These are phyloP conservation scores for Plebejus melissa DNA, from an alignment of 2,888 invertebrate species.

Conservation along the genomic window DNA sequence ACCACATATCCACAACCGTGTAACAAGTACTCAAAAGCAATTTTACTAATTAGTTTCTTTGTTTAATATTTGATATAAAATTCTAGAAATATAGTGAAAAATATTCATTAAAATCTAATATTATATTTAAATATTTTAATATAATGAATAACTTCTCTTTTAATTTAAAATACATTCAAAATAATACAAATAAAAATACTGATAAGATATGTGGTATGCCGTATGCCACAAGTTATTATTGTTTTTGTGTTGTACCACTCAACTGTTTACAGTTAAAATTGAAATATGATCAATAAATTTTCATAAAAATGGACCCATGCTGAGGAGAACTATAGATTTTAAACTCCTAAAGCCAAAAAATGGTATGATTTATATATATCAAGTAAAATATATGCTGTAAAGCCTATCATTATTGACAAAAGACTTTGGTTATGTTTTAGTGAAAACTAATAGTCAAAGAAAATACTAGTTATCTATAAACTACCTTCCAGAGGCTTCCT, in stretches of 20 bases:
- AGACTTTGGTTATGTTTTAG: not conserved
- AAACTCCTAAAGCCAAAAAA: not conserved
- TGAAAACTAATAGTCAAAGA: not conserved
- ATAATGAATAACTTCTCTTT: not conserved
- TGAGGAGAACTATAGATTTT: not conserved
- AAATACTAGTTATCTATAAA: not conserved
- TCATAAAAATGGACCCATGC: not conserved
- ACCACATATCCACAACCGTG: too few relatives aligned
- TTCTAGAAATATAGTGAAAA: too few relatives aligned
- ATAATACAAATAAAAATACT: not conserved
- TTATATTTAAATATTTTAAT: not conserved
- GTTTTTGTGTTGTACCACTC: not conserved
- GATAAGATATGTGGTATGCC: not conserved
- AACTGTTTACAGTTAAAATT: not conserved
- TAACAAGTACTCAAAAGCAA: too few relatives aligned
- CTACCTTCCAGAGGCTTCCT: conserved; percentile 90
- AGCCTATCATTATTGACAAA: not conserved
- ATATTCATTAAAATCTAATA: not conserved
- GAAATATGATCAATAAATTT: not conserved
- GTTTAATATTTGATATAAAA: too few relatives aligned
- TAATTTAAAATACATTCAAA: not conserved
- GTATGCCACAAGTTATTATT: not conserved
- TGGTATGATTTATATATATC: not conserved
- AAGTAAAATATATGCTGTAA: not conserved
- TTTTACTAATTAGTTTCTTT: too few relatives aligned